Evolutionary conservation across 2,888 invertebrate species (phyloP).

Genomic region (Thymelicus lineola): DNA sequence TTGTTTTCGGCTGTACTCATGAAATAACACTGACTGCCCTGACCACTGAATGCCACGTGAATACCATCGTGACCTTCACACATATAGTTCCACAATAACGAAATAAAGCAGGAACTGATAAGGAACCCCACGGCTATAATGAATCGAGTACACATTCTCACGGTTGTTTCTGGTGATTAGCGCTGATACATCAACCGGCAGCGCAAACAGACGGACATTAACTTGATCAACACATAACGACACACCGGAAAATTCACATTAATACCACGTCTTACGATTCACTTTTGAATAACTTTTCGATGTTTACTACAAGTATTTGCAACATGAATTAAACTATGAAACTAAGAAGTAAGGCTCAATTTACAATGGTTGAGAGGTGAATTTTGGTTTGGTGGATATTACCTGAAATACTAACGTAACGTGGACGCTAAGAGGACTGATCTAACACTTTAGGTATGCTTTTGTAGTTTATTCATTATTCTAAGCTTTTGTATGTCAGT

Average conservation of each 20-base stretch:
- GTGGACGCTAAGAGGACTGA: not conserved
- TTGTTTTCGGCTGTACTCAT: too few species aligned
- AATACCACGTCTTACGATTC: not conserved
- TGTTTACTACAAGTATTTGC: not conserved
- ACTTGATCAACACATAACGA: too few species aligned
- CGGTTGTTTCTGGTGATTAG: slow-evolving; percentile 8
- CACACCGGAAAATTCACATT: not conserved
- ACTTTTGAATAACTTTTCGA: not conserved
- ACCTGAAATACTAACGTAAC: not conserved
- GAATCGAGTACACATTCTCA: slow-evolving; percentile 3
- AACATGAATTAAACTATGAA: not conserved
- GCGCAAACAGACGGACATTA: not conserved
- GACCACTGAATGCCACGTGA: too few species aligned
- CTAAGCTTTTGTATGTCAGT: too few species aligned
- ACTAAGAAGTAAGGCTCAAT: not conserved
- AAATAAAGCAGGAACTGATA: not conserved
- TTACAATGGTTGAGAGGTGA: not conserved
- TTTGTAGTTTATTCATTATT: too few species aligned
- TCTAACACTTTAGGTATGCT: not conserved
- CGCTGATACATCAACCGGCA: not conserved
- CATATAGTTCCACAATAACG: too few species aligned
- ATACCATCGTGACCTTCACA: too few species aligned
- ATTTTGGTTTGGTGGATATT: not conserved
- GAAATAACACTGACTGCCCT: too few species aligned
- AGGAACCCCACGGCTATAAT: not conserved